A percentile compares a stretch with the other conserved stretches of the same genome.
Conservation (phyloP, 1,140 invertebrate species). For the Drosophila prosaltans region DNA sequence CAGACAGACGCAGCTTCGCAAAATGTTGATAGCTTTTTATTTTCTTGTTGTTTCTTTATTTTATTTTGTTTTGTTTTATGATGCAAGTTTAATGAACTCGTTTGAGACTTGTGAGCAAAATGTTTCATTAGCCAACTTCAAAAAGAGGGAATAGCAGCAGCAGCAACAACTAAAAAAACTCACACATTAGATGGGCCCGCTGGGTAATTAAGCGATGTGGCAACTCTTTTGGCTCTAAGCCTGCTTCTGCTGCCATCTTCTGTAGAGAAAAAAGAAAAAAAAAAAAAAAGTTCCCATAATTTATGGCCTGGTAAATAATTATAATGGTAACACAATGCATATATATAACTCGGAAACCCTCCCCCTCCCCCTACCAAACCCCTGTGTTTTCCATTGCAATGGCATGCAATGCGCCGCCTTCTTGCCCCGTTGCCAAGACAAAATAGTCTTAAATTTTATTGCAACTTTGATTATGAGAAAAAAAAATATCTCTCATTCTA, state of each 20-base stretch:
- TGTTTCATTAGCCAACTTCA: conserved; percentile 56
- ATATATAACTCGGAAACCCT: not conserved
- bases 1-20: conserved; percentile 7
- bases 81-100: conserved; percentile 72
- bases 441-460: conserved; percentile 79
- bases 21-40: conserved; percentile 30
- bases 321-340: conserved; percentile 75
- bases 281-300: conserved; percentile 65
- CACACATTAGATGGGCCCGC: conserved; percentile 60
- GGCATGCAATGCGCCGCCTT: not conserved
- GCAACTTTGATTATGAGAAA: conserved; percentile 78
- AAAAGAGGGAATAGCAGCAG: conserved; percentile 7
- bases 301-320: conserved; percentile 74
- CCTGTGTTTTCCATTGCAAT: not conserved
- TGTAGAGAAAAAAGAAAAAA: not conserved
- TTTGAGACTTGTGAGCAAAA: conserved; percentile 54
- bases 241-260: conserved; percentile 28
- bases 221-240: conserved; percentile 44
- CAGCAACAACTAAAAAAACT: conserved; percentile 21
- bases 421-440: conserved; percentile 34
- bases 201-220: conserved; percentile 76
- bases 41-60: conserved; percentile 4
- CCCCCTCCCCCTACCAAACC: not conserved
- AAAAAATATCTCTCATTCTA: conserved; percentile 11
- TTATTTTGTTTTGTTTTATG: conserved; percentile 36